A percentile compares a stretch with the other conserved stretches of the same genome.
Evolutionary conservation across 2,888 invertebrate genomes (phyloP).

Genomic region (Pristionchus fissidentatus): DNA sequence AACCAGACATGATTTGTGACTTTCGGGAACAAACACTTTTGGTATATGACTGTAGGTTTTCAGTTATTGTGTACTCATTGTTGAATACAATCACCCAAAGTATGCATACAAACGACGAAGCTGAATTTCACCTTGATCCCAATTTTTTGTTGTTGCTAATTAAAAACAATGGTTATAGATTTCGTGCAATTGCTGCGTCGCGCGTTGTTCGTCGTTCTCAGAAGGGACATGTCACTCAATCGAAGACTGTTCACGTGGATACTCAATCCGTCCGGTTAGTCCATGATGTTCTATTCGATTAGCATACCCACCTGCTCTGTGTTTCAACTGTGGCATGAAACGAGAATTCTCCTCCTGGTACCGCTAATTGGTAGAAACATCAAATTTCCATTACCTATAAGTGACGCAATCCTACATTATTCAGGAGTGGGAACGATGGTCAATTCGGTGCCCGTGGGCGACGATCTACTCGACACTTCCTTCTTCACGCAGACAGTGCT

Average conservation of each 20-base stretch:
- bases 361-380: too few relatives aligned
- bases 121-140: too few relatives aligned
- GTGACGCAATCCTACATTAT: not conserved
- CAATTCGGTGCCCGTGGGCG: slow-evolving; percentile 53
- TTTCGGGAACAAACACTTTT: too few relatives aligned
- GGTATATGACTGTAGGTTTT: not conserved
- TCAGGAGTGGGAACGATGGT: slow-evolving; percentile 5
- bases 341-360: too few relatives aligned
- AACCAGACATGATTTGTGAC: too few relatives aligned
- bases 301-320: not conserved
- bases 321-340: too few relatives aligned
- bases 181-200: slow-evolving; percentile 65
- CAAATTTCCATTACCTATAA: not conserved
- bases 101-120: too few relatives aligned
- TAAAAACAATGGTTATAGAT: not conserved
- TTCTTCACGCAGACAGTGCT: slow-evolving; percentile 61
- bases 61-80: not conserved
- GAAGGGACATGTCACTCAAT: slow-evolving; percentile 91
- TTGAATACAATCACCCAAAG: not conserved
- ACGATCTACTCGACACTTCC: slow-evolving; percentile 57
- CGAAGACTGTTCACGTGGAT: slow-evolving; percentile 89
- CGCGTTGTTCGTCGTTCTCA: slow-evolving; percentile 82
- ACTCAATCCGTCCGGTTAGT: slow-evolving; percentile 65
- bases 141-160: not conserved
- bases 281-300: not conserved